Base-by-base conservation (phyloP, 2,888 invertebrate genomes). In the Drosophila ezoana region DNA sequence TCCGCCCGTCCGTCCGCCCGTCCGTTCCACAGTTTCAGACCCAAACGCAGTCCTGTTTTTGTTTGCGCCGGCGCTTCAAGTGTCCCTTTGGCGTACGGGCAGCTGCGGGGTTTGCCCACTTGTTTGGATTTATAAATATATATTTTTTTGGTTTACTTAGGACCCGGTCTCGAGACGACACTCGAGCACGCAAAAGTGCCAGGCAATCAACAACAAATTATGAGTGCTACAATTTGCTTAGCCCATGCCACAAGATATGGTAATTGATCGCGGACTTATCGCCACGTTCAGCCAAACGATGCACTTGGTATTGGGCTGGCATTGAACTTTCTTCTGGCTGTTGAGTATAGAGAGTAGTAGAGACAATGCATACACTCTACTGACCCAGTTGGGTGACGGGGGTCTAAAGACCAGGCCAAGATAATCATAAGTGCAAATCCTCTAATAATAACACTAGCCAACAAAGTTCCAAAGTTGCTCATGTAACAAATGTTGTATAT, bases 151-250 rank as follows among this genome's bases (percentile, higher is more conserved):
- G 87, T 84, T 84, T 84, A 81, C 79, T 84, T 84, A 84, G 83
- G 79, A 79, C 77, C 37, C 40, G 41, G 54, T 47, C 49, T 41
- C 38, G 35, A 70, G 54, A 52, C 45, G 63, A 52, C 64, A 64
- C 73, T 76, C 41, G 45, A 76, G 23, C 23, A 44, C 44, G 44
- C 44, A 35, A 87, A 81, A 82, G 83, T 89, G 83, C 79, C 85
- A 76, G 87, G 89, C 89, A 84, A 84, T 89, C 83, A 89, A 89
- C 81, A 89, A 87, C 89, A 84, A 84, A 84, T 84, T 84, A 84
- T 84, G 83, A 83, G 87, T 88, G 85, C 89, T 81, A 89, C 81
- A 87, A 75, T 88, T 81, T 87, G 72, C 76, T 68, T 61, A 62
- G 58, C 56, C 38, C 41, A 48, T 53, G 71, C 53, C 49, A 43